These are phyloP conservation scores for Sesamia nonagrioides DNA, from an alignment of 1,140 invertebrate species.

Conservation along the genomic window DNA sequence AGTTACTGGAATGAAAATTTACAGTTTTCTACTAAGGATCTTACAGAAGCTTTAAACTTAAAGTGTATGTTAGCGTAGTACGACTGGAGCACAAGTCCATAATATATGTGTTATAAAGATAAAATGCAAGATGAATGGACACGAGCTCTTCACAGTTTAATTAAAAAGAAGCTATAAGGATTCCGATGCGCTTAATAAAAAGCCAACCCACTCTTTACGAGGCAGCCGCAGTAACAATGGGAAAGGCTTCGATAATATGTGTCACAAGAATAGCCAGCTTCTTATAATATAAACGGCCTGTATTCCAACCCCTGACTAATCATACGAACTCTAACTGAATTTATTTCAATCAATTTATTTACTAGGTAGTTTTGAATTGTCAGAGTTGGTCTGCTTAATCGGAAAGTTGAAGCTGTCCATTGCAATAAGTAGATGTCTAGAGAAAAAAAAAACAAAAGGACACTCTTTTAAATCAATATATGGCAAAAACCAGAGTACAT, in stretches of 20 bases:
- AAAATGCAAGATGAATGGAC: background rate
- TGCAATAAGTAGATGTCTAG: no score
- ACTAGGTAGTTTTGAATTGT: no score
- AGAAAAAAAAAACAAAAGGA: no score
- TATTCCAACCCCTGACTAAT: no score
- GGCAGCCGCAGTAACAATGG: background rate
- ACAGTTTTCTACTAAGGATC: constrained; percentile 8
- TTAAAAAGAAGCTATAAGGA: background rate
- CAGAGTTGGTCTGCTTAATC: no score
- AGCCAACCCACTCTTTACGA: background rate
- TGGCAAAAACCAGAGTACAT: no score
- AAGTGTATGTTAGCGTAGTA: background rate
- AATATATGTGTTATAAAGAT: background rate
- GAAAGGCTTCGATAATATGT: background rate
- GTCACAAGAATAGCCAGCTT: no score
- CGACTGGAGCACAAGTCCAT: background rate
- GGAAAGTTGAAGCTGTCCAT: no score
- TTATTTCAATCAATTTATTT: no score
- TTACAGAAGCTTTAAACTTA: background rate
- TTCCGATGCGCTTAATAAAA: background rate
- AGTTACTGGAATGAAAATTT: constrained; percentile 4
- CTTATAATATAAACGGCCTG: no score
- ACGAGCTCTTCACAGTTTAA: background rate
- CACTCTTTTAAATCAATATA: no score
- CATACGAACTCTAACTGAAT: no score